Evolutionary conservation across 2,113 vertebrate species (phyloP), one percentile per base, ranked within the genome.

Genomic region (Asarcornis scutulata): DNA sequence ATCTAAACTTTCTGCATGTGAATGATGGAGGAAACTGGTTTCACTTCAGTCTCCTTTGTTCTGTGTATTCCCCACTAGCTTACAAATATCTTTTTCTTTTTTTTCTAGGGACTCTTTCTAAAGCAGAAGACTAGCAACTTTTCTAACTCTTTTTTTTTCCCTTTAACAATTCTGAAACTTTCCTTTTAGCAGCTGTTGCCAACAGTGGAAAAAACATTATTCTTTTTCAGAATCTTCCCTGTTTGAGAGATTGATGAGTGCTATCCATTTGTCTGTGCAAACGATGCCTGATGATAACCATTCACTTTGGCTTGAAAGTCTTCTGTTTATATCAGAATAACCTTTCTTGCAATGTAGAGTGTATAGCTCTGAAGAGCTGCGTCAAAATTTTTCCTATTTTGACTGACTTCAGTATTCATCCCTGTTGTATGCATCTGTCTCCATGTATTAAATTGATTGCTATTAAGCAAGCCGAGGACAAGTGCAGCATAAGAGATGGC

Each of bases 151-250:
- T 36, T 92, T 36, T 92, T 36, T 86, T 75, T 78, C 55, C 42
- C 48, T 44, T 96, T 96, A 96, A 93, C 91, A 90, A 7, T 63
- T 75, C 72, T 83, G 31, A 86, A 69, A 69, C 66, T 76, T 93
- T 40, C 36, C 48, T 66, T 91, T 67, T 64, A 93, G 83, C 82
- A 81, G 44, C 81, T 93, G 6, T 92, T 94, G 22, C 64, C 89
- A 86, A 22, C 46, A 48, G 8, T 77, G 67, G 75, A 91, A 94
- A 67, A 55, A 9, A 59, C 38, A 34, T 26, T 20, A 25, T 18
- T 92, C 79, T 97, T 66, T 78, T 88, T 85, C 79, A 62, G 68
- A 75, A 14, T 60, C 62, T 76, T 86, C 83, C 26, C 48, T 62
- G 9, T 62, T 2, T 62, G 88, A 87, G 82, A 34, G 63, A 60